These are phyloP conservation scores for Vanacampus margaritifer DNA, from an alignment of 2,113 vertebrate species.

Conservation along the genomic window DNA sequence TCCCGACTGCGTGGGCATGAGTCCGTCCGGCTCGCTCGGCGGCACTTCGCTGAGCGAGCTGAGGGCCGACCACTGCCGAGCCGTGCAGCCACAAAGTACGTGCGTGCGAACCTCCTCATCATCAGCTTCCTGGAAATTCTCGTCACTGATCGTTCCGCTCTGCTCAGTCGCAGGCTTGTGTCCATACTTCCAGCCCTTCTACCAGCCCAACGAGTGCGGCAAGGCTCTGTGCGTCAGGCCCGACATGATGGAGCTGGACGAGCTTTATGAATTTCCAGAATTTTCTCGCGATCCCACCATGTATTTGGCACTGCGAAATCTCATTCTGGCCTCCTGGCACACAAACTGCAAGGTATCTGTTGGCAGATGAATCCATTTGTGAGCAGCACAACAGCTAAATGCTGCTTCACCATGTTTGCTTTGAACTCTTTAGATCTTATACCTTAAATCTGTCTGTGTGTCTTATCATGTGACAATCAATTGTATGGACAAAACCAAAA, in stretches of 20 bases:
- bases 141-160: neutral
- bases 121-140: neutral
- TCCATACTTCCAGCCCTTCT: constrained; percentile 96
- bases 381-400: no score
- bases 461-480: neutral
- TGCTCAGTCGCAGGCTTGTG: constrained; percentile 83
- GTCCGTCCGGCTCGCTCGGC: constrained; percentile 84
- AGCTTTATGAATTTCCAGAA: constrained; percentile 97
- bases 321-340: constrained; percentile 93
- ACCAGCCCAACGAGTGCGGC: constrained; percentile 96
- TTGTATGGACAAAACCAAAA: neutral
- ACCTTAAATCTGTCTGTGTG: no score
- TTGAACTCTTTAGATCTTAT: no score
- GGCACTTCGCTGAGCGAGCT: constrained; percentile 70
- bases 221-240: constrained; percentile 96
- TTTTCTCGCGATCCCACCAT: constrained; percentile 96
- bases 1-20: constrained; percentile 99
- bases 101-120: neutral
- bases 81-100: constrained; percentile 69
- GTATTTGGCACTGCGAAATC: constrained; percentile 93
- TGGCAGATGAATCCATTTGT: no score
- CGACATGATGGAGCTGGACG: constrained; percentile 97
- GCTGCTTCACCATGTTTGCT: no score
- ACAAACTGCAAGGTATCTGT: constrained; percentile 82
- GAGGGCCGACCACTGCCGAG: constrained; percentile 80